A percentile compares a stretch with the other conserved stretches of the same genome.
phyloP scores from a whole-genome alignment of 2,113 vertebrate species.

The Parus major region DNA sequence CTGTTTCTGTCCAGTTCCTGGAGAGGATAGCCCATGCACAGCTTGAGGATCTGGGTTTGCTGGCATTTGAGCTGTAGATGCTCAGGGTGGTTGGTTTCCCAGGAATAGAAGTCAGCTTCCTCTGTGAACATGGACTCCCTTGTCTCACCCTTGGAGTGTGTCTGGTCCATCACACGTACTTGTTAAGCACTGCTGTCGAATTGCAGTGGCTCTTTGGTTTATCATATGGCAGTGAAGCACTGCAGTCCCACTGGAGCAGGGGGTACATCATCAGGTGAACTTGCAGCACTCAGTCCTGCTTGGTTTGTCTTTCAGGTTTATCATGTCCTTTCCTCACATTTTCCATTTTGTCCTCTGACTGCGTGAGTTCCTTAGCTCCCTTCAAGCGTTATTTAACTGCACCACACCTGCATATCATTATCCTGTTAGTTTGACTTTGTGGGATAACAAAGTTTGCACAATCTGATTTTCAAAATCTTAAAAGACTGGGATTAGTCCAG shows the following conservation, averaged over 20 bases:
- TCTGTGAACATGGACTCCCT: neutral
- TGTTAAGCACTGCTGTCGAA: neutral
- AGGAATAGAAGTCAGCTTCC: neutral
- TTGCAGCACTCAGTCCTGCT: neutral
- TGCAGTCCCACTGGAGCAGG: neutral
- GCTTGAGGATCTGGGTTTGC: neutral
- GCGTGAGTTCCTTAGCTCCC: neutral
- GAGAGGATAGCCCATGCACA: neutral
- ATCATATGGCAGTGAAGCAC: neutral
- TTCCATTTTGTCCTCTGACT: neutral
- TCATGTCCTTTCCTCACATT: neutral
- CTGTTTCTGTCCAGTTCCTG: neutral
- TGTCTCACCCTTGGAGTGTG: neutral
- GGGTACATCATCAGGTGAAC: rapidly evolving
- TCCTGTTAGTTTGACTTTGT: neutral
- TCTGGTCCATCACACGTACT: neutral
- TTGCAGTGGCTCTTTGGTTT: neutral
- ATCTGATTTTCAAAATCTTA: neutral
- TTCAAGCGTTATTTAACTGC: neutral
- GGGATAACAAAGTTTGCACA: slow-evolving; percentile 6
- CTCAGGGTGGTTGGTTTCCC: neutral
- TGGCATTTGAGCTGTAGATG: neutral
- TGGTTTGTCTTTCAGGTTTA: neutral
- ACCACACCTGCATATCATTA: neutral
- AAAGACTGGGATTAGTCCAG: neutral